Evolutionary conservation across 2,797 vertebrate species (phyloP).

Genomic region (Sebastes kiyomatsui): DNA sequence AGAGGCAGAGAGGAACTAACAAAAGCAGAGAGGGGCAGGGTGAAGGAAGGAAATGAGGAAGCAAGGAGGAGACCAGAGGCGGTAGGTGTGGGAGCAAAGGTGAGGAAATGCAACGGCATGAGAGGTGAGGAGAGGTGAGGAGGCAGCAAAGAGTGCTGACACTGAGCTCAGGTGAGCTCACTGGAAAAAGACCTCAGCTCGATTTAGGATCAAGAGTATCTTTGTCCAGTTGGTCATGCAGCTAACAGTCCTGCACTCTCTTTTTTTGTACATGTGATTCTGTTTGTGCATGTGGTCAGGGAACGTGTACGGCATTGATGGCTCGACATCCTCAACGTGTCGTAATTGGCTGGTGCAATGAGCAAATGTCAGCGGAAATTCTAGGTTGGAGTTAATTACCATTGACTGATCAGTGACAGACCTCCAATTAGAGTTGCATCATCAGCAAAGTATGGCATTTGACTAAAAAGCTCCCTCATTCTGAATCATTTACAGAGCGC

Average conservation of each 20-base stretch:
- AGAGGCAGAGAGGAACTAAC: neutral
- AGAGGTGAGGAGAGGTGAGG: conserved; percentile 3
- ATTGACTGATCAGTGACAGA: conserved; percentile 51
- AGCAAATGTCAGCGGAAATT: conserved; percentile 48
- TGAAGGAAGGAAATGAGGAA: neutral
- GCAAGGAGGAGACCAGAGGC: neutral
- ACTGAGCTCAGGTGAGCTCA: conserved; percentile 41
- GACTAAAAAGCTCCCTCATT: conserved; percentile 11
- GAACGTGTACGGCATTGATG: neutral
- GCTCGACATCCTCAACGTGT: neutral
- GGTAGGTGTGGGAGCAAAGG: neutral
- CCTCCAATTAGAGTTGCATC: conserved; percentile 42
- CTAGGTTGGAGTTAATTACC: conserved; percentile 50
- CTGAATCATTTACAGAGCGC: neutral
- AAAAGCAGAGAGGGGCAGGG: neutral
- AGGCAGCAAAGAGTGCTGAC: conserved; percentile 34
- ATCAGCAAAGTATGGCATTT: conserved; percentile 27
- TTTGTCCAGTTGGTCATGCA: conserved; percentile 23
- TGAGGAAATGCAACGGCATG: conserved; percentile 10
- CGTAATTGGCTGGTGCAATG: conserved; percentile 41
- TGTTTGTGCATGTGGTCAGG: neutral
- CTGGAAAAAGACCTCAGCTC: conserved; percentile 24
- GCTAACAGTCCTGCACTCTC: neutral
- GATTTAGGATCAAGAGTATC: conserved; percentile 49
- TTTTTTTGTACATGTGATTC: neutral